phyloP scores from a whole-genome alignment of 2,888 invertebrate species.

The Petrolisthes manimaculis region DNA sequence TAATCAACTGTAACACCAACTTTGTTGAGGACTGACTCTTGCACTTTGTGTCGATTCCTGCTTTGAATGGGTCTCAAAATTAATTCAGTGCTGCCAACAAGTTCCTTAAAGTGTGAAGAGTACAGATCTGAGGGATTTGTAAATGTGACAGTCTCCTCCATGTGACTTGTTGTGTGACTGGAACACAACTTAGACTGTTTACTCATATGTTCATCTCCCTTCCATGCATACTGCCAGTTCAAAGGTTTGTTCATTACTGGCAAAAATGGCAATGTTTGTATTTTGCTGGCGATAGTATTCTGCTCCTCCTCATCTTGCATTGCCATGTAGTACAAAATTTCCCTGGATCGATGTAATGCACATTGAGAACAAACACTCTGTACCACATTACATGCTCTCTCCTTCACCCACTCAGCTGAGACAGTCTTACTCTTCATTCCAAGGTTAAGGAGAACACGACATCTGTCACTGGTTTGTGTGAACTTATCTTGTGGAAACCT shows the following conservation, averaged over 20 bases:
- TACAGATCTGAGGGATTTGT: slow-evolving; percentile 14
- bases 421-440: slow-evolving; percentile 20
- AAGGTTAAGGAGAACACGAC: not conserved
- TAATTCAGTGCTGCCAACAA: slow-evolving; percentile 27
- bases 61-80: not conserved
- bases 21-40: not conserved
- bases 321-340: slow-evolving; percentile 24
- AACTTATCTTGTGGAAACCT: slow-evolving; percentile 32
- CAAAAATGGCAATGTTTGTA: slow-evolving; percentile 28
- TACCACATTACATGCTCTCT: slow-evolving; percentile 21
- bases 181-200: not conserved
- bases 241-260: slow-evolving; percentile 42
- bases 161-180: not conserved
- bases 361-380: slow-evolving; percentile 19
- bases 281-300: not conserved
- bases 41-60: not conserved
- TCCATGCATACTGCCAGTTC: slow-evolving; percentile 30
- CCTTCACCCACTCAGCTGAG: slow-evolving; percentile 21
- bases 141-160: not conserved
- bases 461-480: not conserved
- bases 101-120: not conserved
- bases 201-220: not conserved
- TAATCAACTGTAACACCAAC: slow-evolving; percentile 21
- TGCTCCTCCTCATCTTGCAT: not conserved
- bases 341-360: slow-evolving; percentile 15